Base-by-base conservation (phyloP, 2,797 vertebrate genomes). In the Acanthurus lineatus region DNA sequence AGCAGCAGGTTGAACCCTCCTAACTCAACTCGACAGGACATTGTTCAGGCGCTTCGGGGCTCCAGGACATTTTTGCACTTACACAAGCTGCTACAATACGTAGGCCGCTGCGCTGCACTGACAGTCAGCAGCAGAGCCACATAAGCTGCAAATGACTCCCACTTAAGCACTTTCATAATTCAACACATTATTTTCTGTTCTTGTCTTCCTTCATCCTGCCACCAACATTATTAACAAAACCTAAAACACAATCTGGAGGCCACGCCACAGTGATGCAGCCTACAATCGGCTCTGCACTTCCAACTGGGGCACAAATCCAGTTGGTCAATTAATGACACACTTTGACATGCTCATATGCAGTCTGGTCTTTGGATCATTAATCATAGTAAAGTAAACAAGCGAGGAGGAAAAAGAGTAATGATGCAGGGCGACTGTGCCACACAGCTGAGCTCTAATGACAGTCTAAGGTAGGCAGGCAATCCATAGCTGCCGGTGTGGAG, bases 1-100 rank as follows among this genome's bases (percentile, higher is more conserved):
- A 74, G 73, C 56, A 69, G 85, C 75, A 73, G 69, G 84, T 65
- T 51, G 49, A 65, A 70, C 38, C 76, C 51, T 72, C n/a, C 67
- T 66, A 38, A 81, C 73, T 70, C 67, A 80, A 64, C 70, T 38
- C 66, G 12, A 68, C 66, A 53, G 59, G 72, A 77, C 69, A 47
- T 69, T 52, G 69, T 72, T 74, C 48, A 45, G 70, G 48, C 45
- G 42, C 59, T 76, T 77, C 5, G 3, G 60, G 77, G 76, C 76
- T 79, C 75, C 73, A 11, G 83, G 72, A 80, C 75, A 71, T 86
- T 86, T 86, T 67, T 86, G 76, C 79, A 79, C 86, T 85, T 81
- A 59, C 79, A 78, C 67, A 73, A 73, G 79, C 72, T 75, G 76
- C 78, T 78, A 84, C 76, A 84, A 63, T 69, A 69, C 63, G 66